phyloP scores from a whole-genome alignment of 2,797 vertebrate genomes.

The Crossoptilon crossoptilon region DNA sequence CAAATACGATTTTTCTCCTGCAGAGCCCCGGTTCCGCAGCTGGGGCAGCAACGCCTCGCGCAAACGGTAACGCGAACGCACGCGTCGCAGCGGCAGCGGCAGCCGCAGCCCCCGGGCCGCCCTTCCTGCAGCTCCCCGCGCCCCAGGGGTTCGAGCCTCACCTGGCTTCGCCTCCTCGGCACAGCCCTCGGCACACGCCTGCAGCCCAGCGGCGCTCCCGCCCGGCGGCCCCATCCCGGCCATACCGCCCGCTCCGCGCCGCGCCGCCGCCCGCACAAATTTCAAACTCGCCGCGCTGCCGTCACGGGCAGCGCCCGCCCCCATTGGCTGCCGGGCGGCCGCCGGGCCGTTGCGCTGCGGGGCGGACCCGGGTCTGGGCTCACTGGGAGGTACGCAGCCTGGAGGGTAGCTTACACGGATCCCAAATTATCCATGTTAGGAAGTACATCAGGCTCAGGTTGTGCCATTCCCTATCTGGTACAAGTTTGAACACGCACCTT shows the following conservation, averaged over 20 bases:
- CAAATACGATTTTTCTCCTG: background rate
- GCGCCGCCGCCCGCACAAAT: background rate
- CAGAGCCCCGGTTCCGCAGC: background rate
- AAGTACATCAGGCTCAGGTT: background rate
- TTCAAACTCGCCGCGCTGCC: conserved; percentile 39
- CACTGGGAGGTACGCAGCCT: no score
- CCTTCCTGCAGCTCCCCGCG: no score
- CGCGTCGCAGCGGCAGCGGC: no score
- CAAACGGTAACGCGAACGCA: background rate
- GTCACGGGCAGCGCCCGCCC: background rate
- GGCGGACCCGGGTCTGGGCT: no score
- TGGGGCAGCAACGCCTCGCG: fast-evolving
- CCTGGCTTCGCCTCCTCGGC: background rate
- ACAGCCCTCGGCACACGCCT: background rate
- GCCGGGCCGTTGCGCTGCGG: background rate
- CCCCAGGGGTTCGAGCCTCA: background rate
- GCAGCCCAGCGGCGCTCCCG: fast-evolving
- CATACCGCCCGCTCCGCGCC: background rate
- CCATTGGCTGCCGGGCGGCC: background rate
- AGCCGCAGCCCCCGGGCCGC: no score
- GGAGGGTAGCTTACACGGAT: background rate
- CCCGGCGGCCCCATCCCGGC: background rate
- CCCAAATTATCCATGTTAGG: background rate
- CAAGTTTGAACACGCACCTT: background rate
- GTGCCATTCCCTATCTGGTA: background rate